phyloP scores from a whole-genome alignment of 2,888 invertebrate genomes.

The Eustalomyia histrio region DNA sequence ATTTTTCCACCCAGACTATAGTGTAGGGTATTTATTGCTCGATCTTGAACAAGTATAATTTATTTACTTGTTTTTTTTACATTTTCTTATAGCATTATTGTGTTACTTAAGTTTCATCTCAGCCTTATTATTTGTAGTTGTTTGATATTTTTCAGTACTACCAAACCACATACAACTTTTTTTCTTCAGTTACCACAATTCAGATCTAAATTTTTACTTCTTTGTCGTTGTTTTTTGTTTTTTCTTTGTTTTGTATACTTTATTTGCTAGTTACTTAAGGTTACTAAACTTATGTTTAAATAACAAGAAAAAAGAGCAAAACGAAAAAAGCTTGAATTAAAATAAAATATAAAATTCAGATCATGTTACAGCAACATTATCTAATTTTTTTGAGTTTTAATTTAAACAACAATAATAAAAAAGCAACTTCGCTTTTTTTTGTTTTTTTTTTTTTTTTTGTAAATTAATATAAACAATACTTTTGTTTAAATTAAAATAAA shows the following conservation, averaged over 20 bases:
- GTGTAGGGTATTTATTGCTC: too few relatives aligned
- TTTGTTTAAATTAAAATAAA: conserved; percentile 21
- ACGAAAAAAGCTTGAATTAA: conserved; percentile 39
- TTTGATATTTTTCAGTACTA: conserved; percentile 14
- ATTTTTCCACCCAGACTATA: too few relatives aligned
- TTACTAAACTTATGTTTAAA: conserved; percentile 48
- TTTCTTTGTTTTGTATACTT: conserved; percentile 7
- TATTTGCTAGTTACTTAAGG: conserved; percentile 50
- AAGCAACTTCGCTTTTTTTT: conserved; percentile 18
- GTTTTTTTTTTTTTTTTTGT: conserved; percentile 29
- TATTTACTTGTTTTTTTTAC: too few relatives aligned
- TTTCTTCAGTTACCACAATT: conserved; percentile 41
- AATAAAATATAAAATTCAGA: conserved; percentile 64
- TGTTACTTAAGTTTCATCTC: conserved; percentile 25
- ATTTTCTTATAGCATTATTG: neutral
- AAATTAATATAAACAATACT: conserved; percentile 54
- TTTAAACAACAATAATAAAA: conserved; percentile 23
- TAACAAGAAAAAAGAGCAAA: neutral
- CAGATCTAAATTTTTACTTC: conserved; percentile 22
- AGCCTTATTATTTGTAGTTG: conserved; percentile 17
- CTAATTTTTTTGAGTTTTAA: conserved; percentile 54
- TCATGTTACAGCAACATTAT: conserved; percentile 65
- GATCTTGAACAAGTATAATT: too few relatives aligned
- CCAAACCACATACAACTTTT: conserved; percentile 37
- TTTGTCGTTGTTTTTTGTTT: conserved; percentile 3